Evolutionary conservation across 2,888 invertebrate genomes (phyloP).

Genomic region (Onthophagus sagittarius): DNA sequence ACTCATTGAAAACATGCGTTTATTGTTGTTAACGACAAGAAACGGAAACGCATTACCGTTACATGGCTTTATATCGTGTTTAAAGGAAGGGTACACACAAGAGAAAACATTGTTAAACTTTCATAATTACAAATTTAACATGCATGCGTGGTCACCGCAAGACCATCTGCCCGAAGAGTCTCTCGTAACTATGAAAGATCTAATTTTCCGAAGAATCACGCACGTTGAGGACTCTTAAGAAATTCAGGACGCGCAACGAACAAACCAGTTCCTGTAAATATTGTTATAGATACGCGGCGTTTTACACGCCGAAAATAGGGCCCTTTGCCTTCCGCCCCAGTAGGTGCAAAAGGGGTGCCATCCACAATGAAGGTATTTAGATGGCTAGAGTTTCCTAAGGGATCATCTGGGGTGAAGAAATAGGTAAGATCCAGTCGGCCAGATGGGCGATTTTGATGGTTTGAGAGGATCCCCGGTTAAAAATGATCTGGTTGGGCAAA

Average conservation of each 20-base stretch:
- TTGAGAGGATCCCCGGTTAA: slow-evolving; percentile 7
- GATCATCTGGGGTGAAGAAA: slow-evolving; percentile 36
- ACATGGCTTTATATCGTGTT: slow-evolving; percentile 13
- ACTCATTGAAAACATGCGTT: no score
- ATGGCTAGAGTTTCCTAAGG: slow-evolving; percentile 40
- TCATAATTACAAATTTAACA: slow-evolving; percentile 24
- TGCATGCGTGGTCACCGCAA: slow-evolving; percentile 18
- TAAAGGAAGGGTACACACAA: slow-evolving; percentile 3
- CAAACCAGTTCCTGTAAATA: slow-evolving; percentile 10
- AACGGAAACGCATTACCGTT: slow-evolving; percentile 23
- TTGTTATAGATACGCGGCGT: slow-evolving; percentile 4
- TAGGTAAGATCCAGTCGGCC: slow-evolving; percentile 31
- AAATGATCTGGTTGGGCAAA: slow-evolving; percentile 32
- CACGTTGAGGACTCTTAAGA: slow-evolving; percentile 1
- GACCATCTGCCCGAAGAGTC: not conserved
- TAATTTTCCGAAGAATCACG: not conserved
- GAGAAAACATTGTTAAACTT: slow-evolving; percentile 24
- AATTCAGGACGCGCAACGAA: not conserved
- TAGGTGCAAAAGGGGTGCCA: slow-evolving; percentile 29
- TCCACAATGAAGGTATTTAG: slow-evolving; percentile 41
- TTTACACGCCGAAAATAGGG: not conserved
- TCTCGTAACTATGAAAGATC: not conserved
- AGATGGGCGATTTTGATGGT: slow-evolving; percentile 16
- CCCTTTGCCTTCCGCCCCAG: not conserved
- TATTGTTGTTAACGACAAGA: not conserved